These are phyloP conservation scores for Atherinomorus stipes DNA, from an alignment of 2,113 vertebrate species.

Conservation along the genomic window DNA sequence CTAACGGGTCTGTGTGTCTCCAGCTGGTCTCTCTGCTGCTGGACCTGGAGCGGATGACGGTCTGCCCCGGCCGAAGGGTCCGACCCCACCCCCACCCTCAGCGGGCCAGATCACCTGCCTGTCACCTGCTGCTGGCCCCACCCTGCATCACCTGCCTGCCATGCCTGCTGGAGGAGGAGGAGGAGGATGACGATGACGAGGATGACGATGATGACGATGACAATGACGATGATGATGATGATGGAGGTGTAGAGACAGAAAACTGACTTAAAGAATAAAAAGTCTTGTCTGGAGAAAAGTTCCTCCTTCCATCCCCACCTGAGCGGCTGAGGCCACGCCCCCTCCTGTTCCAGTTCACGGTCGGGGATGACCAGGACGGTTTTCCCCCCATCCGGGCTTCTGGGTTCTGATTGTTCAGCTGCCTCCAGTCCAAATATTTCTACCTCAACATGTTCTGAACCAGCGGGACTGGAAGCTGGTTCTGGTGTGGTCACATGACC, in stretches of 20 bases:
- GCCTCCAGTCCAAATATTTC: not conserved
- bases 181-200: not conserved
- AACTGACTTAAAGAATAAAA: not conserved
- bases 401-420: slow-evolving; percentile 1
- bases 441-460: not conserved
- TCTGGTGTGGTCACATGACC: too few species aligned
- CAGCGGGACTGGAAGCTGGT: too few species aligned
- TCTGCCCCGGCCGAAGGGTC: slow-evolving; percentile 12
- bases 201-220: not conserved
- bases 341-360: too few species aligned
- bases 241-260: not conserved
- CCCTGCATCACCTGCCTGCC: slow-evolving; percentile 23
- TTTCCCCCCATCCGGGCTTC: too few species aligned
- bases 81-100: not conserved
- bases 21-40: slow-evolving; percentile 36
- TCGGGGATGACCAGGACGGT: not conserved
- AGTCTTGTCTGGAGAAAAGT: not conserved
- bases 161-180: slow-evolving; percentile 5
- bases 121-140: slow-evolving; percentile 25
- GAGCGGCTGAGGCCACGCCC: not conserved
- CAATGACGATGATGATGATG: not conserved
- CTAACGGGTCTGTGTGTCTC: slow-evolving; percentile 6
- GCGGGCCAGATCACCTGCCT: not conserved
- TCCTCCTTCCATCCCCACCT: not conserved
- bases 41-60: slow-evolving; percentile 1